phyloP scores from a whole-genome alignment of 2,888 invertebrate genomes.

The Mechanitis mazaeus region DNA sequence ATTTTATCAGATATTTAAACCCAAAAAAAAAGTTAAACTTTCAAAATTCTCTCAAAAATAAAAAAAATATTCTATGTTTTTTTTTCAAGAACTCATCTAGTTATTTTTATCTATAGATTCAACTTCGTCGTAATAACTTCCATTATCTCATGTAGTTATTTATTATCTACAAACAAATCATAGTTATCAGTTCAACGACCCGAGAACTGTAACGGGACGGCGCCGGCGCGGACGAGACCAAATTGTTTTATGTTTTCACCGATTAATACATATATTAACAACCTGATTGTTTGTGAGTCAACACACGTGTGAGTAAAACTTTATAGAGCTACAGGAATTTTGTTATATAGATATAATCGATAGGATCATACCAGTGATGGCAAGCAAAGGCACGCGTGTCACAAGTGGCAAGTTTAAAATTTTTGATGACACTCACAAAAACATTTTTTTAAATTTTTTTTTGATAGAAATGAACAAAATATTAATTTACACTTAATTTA shows the following conservation, averaged over 20 bases:
- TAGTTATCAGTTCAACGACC: slow-evolving; percentile 28
- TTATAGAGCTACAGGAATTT: background rate
- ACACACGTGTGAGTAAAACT: slow-evolving; percentile 6
- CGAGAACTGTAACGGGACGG: slow-evolving; percentile 39
- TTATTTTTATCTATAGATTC: too few relatives aligned
- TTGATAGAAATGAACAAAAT: too few relatives aligned
- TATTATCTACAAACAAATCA: slow-evolving; percentile 17
- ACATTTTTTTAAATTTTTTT: too few relatives aligned
- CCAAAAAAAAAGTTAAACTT: too few relatives aligned
- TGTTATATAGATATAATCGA: slow-evolving; percentile 2
- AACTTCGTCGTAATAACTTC: background rate
- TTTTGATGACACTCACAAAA: too few relatives aligned
- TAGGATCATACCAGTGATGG: too few relatives aligned
- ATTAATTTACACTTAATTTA: too few relatives aligned
- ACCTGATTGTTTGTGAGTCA: slow-evolving; percentile 30
- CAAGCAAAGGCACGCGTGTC: too few relatives aligned
- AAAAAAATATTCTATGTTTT: too few relatives aligned
- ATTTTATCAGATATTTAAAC: too few relatives aligned
- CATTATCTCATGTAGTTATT: background rate
- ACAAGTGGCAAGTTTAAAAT: too few relatives aligned
- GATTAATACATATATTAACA: slow-evolving; percentile 46
- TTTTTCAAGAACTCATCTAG: background rate
- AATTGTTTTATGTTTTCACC: slow-evolving; percentile 50
- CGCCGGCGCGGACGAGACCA: slow-evolving; percentile 45
- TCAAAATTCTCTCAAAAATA: too few relatives aligned